Evolutionary conservation across 2,797 vertebrate genomes (phyloP).

Genomic region (Okamejei kenojei): DNA sequence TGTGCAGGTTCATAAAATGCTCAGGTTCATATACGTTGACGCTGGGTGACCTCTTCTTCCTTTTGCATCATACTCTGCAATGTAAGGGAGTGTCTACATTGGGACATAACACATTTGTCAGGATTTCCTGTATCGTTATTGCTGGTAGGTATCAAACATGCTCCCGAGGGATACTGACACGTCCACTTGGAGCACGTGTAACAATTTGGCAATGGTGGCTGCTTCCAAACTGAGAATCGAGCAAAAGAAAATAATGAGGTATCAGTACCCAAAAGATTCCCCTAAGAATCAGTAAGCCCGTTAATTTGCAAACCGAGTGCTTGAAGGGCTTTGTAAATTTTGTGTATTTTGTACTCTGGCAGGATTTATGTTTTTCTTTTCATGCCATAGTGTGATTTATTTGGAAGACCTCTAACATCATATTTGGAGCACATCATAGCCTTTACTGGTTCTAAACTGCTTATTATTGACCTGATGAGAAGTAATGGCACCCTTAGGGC

Average conservation of each 20-base stretch:
- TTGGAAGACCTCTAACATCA: not conserved
- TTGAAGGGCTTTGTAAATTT: not conserved
- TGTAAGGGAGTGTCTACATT: not conserved
- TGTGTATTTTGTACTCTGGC: not conserved
- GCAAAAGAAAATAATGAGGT: not conserved
- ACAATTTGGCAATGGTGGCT: not conserved
- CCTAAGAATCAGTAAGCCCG: not conserved
- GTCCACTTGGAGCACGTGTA: too few relatives aligned
- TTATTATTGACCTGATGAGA: not conserved
- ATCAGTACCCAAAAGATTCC: not conserved
- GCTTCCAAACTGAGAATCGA: not conserved
- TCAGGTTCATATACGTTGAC: not conserved
- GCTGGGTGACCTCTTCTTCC: not conserved
- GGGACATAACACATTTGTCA: not conserved
- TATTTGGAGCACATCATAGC: not conserved
- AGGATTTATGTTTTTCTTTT: not conserved
- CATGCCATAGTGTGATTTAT: not conserved
- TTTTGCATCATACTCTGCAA: not conserved
- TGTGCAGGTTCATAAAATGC: not conserved
- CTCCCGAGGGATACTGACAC: not conserved
- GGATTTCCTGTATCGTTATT: too few relatives aligned
- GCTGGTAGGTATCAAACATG: not conserved
- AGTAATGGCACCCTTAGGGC: constrained; percentile 13
- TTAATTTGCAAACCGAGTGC: not conserved
- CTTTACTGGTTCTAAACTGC: not conserved